These are phyloP conservation scores for Clarias gariepinus DNA, from an alignment of 2,113 vertebrate genomes.

Conservation along the genomic window DNA sequence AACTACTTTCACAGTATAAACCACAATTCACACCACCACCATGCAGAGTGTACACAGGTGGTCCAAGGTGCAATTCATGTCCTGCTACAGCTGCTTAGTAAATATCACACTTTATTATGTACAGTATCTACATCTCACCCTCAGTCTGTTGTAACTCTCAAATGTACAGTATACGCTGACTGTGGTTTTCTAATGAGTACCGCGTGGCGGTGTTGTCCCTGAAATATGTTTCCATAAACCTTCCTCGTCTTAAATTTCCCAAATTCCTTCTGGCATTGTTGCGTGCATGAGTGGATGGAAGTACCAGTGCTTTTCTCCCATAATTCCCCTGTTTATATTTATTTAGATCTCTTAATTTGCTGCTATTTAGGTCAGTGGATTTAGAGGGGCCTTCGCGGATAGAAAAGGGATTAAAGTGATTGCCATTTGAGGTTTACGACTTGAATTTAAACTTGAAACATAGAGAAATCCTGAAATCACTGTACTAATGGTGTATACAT, in stretches of 20 bases:
- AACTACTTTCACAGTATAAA: no score
- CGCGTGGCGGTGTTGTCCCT: not conserved
- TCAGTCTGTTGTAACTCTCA: conserved; percentile 6
- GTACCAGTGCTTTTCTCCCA: not conserved
- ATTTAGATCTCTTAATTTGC: conserved; percentile 20
- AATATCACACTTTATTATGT: not conserved
- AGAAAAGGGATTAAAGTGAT: not conserved
- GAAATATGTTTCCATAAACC: not conserved
- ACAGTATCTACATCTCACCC: not conserved
- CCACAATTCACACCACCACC: not conserved
- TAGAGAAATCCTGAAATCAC: not conserved
- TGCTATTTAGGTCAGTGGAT: not conserved
- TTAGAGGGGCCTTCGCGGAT: not conserved
- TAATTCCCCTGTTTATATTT: conserved; percentile 42
- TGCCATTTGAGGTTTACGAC: not conserved
- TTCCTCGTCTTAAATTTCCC: not conserved
- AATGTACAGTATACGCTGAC: not conserved
- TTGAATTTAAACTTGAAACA: not conserved
- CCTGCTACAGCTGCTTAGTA: not conserved
- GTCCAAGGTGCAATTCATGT: not conserved
- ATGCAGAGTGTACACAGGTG: not conserved
- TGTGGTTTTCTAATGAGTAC: conserved; percentile 28
- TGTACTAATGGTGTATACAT: not conserved
- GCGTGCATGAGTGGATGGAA: conserved; percentile 10
- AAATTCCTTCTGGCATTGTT: not conserved